phyloP scores from a whole-genome alignment of 2,113 vertebrate species.

The Ascaphus truei region DNA sequence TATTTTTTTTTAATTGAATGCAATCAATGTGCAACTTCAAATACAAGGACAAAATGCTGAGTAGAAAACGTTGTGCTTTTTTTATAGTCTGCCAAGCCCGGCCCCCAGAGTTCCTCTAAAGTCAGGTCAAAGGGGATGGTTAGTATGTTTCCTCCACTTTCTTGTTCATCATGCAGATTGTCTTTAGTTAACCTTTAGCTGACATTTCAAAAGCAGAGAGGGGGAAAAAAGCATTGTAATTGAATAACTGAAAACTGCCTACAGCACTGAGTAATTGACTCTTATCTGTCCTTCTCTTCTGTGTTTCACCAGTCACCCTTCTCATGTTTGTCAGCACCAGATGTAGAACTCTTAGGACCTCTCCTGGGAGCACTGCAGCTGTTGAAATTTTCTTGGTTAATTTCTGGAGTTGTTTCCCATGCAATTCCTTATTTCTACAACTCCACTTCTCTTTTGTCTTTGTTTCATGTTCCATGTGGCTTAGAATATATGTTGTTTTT shows the following conservation, averaged over 20 bases:
- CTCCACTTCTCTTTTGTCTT: constrained; percentile 12
- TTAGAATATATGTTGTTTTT: constrained; percentile 3
- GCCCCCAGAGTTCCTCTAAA: background rate
- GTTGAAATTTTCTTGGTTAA: background rate
- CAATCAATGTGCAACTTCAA: background rate
- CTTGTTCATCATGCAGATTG: background rate
- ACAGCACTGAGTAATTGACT: constrained; percentile 21
- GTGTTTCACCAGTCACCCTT: background rate
- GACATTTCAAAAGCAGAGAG: background rate
- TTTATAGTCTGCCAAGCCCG: background rate
- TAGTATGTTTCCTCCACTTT: background rate
- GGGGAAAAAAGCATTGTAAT: background rate
- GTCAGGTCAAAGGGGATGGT: background rate
- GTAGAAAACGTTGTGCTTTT: fast-evolving
- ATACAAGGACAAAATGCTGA: background rate
- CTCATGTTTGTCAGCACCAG: constrained; percentile 15
- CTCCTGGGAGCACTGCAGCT: background rate
- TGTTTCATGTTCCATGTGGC: constrained; percentile 16
- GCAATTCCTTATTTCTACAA: background rate
- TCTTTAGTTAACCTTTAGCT: constrained; percentile 9
- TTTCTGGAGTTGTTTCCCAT: constrained; percentile 1
- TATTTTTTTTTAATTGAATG: too few species aligned
- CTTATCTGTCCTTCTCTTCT: constrained; percentile 17
- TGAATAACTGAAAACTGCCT: constrained; percentile 19
- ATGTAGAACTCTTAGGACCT: background rate